Base-by-base conservation (phyloP, 2,797 vertebrate species). In the Eleutherodactylus coqui region DNA sequence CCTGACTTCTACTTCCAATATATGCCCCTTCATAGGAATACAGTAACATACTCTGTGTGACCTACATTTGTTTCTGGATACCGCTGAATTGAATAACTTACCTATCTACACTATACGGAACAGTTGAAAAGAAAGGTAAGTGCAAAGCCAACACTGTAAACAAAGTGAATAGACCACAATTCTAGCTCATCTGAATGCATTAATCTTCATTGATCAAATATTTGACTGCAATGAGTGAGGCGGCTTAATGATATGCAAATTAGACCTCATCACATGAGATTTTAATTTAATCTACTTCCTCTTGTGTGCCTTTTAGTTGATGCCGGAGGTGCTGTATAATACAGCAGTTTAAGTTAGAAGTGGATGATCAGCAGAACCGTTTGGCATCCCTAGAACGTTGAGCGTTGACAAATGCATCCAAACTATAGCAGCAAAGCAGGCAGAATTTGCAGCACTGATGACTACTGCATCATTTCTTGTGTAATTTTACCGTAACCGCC, bases 401-500 rank as follows among this genome's bases (percentile, higher is more conserved):
- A 60, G 51, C 69, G 75, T 75, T 75, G 67, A 83, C 69, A 49
- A 83, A 75, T 6, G 1, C 36, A 60, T 58, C 51, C 19, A 58
- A 83, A 34, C 17, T 41, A 43, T 36, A 49, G 45, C 64, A 82
- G 45, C 32, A 43, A 82, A 45, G 29, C 17, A 60, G 67, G n/a
- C 34, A 75, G 51, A 55, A 27, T 17, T 72, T 82, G 83, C 80
- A 16, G 85, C 83, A 84, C 16, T 79, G 27, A 45, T 16, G n/a
- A 51, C 38, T 6, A 81, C 43, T 69, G 9, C 58, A 45, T 38
- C 27, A 29, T 17, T 47, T 64, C 19, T 19, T 32, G 13, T 10
- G 34, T 69, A 69, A 16, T 41, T 38, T 19, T 67, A 69, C 60
- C 34, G 43, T 36, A 64, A 32, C 47, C 47, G 41, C 78, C 41